A percentile compares a stretch with the other conserved stretches of the same genome.
phyloP scores from a whole-genome alignment of 1,140 invertebrate species.

The Psilanteris sp. region DNA sequence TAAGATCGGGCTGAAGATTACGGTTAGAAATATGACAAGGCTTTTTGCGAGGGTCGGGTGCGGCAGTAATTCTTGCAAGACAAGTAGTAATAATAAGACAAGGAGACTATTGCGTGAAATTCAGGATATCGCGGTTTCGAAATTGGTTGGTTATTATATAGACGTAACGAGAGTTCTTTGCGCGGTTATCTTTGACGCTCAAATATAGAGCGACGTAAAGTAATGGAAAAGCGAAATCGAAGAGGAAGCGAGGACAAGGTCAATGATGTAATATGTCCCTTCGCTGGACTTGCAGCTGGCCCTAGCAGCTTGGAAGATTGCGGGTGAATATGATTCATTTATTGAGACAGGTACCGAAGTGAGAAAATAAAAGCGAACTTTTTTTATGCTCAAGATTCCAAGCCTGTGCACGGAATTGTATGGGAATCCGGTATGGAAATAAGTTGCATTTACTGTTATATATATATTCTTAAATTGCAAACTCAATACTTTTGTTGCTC shows the following conservation, averaged over 20 bases:
- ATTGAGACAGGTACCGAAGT: conserved; percentile 44
- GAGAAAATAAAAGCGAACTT: conserved; percentile 30
- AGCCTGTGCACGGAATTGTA: too few species aligned
- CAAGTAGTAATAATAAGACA: conserved; percentile 51
- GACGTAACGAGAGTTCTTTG: conserved; percentile 7
- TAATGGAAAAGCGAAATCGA: conserved; percentile 6
- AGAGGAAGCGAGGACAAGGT: conserved; percentile 37
- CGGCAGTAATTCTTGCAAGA: conserved; percentile 54
- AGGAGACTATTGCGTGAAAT: conserved; percentile 32
- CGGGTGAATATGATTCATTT: conserved; percentile 45
- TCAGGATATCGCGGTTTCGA: conserved; percentile 18
- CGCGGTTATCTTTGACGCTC: conserved; percentile 17
- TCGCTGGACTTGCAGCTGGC: conserved; percentile 18
- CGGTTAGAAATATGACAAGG: conserved; percentile 53
- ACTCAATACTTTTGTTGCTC: too few species aligned
- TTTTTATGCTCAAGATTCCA: conserved; percentile 15
- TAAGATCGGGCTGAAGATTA: conserved; percentile 45
- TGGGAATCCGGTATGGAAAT: conserved; percentile 42
- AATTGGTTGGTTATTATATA: conserved; percentile 2
- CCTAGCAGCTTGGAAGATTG: too few species aligned
- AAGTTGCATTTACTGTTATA: too few species aligned
- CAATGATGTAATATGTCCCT: conserved; percentile 32
- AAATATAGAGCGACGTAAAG: conserved; percentile 44
- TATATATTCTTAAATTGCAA: too few species aligned
- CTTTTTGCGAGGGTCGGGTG: conserved; percentile 44